Evolutionary conservation across 2,888 invertebrate genomes (phyloP).

Genomic region (Homarus gammarus): DNA sequence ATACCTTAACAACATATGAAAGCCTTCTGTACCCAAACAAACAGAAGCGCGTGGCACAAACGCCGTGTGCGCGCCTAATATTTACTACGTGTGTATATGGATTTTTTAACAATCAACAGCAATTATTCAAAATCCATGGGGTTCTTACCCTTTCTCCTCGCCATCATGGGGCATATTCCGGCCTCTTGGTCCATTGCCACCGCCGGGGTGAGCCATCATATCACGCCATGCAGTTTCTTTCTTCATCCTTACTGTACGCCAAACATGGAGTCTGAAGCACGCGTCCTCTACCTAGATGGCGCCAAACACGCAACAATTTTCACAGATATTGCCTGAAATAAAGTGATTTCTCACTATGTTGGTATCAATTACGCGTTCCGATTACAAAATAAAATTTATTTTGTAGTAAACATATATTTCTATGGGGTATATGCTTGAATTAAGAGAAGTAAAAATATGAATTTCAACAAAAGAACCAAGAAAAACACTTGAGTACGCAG

Average conservation of each 20-base stretch:
- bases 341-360: neutral
- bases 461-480: conserved; percentile 57
- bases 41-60: conserved; percentile 65
- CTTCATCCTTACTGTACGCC: conserved; percentile 65
- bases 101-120: neutral
- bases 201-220: conserved; percentile 75
- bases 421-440: neutral
- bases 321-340: neutral
- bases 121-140: neutral
- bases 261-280: conserved; percentile 70
- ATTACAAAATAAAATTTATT: neutral
- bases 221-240: conserved; percentile 76
- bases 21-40: conserved; percentile 63
- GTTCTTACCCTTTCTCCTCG: conserved; percentile 76
- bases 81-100: conserved; percentile 32
- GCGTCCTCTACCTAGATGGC: conserved; percentile 62
- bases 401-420: neutral
- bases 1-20: no score
- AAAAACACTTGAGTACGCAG: conserved; percentile 53
- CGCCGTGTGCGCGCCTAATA: conserved; percentile 53
- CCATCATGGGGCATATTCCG: conserved; percentile 75
- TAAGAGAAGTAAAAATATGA: conserved; percentile 33
- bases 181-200: conserved; percentile 73
- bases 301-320: conserved; percentile 25
- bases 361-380: neutral